These are phyloP conservation scores for Tragelaphus buxtoni DNA, from an alignment of 2,113 vertebrate genomes.

Conservation along the genomic window DNA sequence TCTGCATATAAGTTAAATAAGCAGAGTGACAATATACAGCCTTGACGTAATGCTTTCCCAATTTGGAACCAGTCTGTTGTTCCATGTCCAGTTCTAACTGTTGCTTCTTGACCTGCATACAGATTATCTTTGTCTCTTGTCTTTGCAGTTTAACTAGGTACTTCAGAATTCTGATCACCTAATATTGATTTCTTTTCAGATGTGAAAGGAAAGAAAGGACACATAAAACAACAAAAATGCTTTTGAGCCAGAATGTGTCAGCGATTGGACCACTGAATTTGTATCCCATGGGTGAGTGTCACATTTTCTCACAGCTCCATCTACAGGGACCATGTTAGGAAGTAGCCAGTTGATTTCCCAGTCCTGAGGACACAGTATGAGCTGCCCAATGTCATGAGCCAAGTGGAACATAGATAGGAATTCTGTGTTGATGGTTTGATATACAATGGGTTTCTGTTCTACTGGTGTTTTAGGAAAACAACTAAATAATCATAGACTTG, in stretches of 20 bases:
- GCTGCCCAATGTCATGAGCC: too few relatives aligned
- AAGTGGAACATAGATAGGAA: not conserved
- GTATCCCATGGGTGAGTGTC: conserved; percentile 29
- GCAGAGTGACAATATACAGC: not conserved
- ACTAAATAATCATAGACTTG: not conserved
- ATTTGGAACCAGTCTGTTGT: not conserved
- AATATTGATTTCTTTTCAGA: conserved; percentile 29
- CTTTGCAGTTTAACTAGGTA: not conserved
- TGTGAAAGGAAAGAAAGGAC: not conserved
- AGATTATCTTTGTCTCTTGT: not conserved
- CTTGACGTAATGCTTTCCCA: fast-evolving
- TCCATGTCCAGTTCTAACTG: not conserved
- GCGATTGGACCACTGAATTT: not conserved
- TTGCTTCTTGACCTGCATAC: not conserved
- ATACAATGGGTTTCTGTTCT: not conserved
- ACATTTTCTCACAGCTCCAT: not conserved
- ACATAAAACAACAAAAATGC: not conserved
- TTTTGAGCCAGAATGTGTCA: not conserved
- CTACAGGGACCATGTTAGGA: not conserved
- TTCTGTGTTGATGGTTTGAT: not conserved
- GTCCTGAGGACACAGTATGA: not conserved
- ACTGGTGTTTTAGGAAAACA: not conserved
- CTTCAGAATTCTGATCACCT: not conserved
- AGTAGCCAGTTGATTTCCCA: not conserved
- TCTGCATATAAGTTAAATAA: not conserved